Evolutionary conservation across 1,140 invertebrate genomes (phyloP).

Genomic region (Cherax quadricarinatus): DNA sequence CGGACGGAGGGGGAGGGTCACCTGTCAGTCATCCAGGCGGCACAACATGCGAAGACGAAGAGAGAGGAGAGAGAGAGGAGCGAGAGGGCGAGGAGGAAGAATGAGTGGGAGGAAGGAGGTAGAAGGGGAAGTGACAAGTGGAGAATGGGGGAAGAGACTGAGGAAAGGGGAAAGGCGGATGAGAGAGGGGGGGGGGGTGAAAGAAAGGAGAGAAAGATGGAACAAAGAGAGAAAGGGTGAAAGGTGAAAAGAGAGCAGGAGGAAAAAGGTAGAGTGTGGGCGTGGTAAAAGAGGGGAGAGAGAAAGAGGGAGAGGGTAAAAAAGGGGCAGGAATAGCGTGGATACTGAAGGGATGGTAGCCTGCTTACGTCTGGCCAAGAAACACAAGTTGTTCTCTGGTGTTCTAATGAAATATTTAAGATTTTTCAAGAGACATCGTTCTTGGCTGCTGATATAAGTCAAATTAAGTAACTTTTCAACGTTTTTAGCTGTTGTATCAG

Average conservation of each 20-base stretch:
- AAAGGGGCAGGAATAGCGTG: constrained; percentile 34
- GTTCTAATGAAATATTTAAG: constrained; percentile 25
- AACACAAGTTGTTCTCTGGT: constrained; percentile 13
- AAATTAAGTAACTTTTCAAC: too few relatives aligned
- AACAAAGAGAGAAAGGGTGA: neutral
- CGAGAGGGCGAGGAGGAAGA: constrained; percentile 1
- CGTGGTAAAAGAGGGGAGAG: neutral
- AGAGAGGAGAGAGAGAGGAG: neutral
- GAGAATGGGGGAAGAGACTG: neutral
- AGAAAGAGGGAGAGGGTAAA: neutral
- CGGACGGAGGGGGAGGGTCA: constrained; percentile 51
- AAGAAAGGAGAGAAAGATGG: too few relatives aligned
- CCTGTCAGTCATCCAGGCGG: constrained; percentile 53
- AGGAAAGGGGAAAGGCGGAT: too few relatives aligned
- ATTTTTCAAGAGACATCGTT: neutral
- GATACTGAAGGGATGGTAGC: constrained; percentile 47
- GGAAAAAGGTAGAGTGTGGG: neutral
- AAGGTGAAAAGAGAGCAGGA: constrained; percentile 1
- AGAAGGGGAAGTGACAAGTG: constrained; percentile 1
- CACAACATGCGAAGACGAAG: neutral
- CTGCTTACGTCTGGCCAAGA: constrained; percentile 31
- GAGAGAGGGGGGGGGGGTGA: too few relatives aligned
- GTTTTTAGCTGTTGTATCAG: too few relatives aligned
- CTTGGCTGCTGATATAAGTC: too few relatives aligned
- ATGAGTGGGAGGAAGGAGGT: constrained; percentile 39